phyloP scores from a whole-genome alignment of 2,888 invertebrate species.

The Dolichopus griseipennis region DNA sequence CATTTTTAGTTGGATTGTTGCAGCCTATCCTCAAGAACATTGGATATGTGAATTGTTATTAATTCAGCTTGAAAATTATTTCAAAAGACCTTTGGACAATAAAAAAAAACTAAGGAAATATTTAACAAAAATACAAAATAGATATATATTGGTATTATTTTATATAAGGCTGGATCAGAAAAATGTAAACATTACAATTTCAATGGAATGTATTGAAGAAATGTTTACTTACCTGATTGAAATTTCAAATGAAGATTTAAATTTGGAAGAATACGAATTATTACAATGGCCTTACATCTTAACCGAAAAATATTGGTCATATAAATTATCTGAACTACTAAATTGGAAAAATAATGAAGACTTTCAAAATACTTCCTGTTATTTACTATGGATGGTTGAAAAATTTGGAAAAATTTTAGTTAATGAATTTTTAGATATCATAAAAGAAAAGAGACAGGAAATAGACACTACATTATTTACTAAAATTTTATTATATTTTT shows the following conservation, averaged over 20 bases:
- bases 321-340: background rate
- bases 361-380: background rate
- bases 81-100: background rate
- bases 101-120: background rate
- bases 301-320: background rate
- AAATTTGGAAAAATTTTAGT: background rate
- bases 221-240: background rate
- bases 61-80: background rate
- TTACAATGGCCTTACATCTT: background rate
- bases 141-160: background rate
- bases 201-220: background rate
- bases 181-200: background rate
- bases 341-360: background rate
- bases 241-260: background rate
- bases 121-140: background rate
- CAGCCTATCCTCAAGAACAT: background rate
- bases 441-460: background rate
- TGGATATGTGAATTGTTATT: constrained; percentile 2
- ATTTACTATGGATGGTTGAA: background rate
- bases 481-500: background rate
- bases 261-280: background rate
- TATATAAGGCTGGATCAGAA: background rate
- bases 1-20: background rate
- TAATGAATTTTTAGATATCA: background rate
- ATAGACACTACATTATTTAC: background rate